Percentiles rank a stretch among this genome's conserved stretches.
Evolutionary conservation across 2,888 invertebrate genomes (phyloP).

Genomic region (Merodon equestris): DNA sequence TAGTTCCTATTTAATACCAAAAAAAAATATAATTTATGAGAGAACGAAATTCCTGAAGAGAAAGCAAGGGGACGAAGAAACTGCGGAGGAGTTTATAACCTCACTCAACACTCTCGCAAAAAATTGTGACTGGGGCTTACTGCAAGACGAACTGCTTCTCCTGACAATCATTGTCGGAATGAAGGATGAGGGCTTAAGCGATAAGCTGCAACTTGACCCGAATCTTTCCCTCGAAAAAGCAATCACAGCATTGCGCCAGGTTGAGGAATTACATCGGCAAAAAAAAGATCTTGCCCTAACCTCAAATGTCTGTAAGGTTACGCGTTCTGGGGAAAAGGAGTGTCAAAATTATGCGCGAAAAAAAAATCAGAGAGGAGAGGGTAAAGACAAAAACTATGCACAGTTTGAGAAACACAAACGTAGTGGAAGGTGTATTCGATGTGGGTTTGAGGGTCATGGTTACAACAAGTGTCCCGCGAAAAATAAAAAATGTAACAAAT

Average conservation of each 20-base stretch:
- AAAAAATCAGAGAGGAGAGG: not conserved
- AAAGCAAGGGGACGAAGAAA: conserved; percentile 6
- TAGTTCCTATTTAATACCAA: not conserved
- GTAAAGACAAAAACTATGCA: conserved; percentile 2
- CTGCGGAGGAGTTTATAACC: conserved; percentile 13
- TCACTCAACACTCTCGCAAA: conserved; percentile 1
- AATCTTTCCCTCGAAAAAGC: conserved; percentile 15
- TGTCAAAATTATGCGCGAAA: not conserved
- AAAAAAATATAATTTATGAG: conserved; percentile 13
- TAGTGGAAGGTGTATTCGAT: conserved; percentile 6
- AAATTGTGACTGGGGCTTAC: conserved; percentile 1
- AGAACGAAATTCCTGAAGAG: conserved; percentile 3
- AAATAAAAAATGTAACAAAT: conserved; percentile 4
- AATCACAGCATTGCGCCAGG: conserved; percentile 9
- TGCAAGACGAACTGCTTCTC: conserved; percentile 12
- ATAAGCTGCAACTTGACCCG: conserved; percentile 10
- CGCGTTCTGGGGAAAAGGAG: conserved; percentile 2
- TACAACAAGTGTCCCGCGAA: conserved; percentile 16
- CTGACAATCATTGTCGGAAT: conserved; percentile 15
- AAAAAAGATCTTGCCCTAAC: conserved; percentile 14
- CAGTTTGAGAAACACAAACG: conserved; percentile 12
- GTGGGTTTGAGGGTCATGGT: conserved; percentile 3
- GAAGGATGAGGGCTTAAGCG: conserved; percentile 14
- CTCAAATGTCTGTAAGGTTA: conserved; percentile 8
- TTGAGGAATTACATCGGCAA: conserved; percentile 11